A percentile compares a stretch with the other conserved stretches of the same genome.
phyloP scores from a whole-genome alignment of 2,797 vertebrate species.

The Lagocephalus sceleratus region DNA sequence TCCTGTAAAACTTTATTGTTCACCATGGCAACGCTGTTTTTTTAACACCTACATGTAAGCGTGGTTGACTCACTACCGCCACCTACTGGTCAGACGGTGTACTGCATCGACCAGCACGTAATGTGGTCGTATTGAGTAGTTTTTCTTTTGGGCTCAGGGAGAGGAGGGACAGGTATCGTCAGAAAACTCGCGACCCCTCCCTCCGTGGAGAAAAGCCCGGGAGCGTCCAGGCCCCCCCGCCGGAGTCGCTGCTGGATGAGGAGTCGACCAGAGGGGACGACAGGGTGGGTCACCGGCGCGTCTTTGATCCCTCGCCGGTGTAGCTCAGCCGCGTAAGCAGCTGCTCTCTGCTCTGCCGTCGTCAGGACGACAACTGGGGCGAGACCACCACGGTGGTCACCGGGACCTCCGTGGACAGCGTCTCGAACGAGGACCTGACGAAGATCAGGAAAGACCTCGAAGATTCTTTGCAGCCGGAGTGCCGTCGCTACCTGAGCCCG shows the following conservation, averaged over 20 bases:
- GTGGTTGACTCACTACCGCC: too few relatives aligned
- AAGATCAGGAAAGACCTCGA: slow-evolving; percentile 87
- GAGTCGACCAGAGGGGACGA: slow-evolving; percentile 90
- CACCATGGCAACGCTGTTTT: too few relatives aligned
- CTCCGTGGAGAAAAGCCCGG: slow-evolving; percentile 87
- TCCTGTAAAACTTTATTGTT: too few relatives aligned
- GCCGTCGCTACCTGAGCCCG: slow-evolving; percentile 80
- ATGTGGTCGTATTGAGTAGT: too few relatives aligned
- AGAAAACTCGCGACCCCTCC: slow-evolving; percentile 82
- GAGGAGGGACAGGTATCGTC: slow-evolving; percentile 85
- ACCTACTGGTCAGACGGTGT: too few relatives aligned
- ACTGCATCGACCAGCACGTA: too few relatives aligned
- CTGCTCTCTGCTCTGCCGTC: not conserved
- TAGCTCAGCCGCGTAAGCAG: not conserved
- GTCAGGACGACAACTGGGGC: slow-evolving; percentile 93
- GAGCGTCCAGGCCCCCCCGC: slow-evolving; percentile 87
- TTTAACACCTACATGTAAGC: too few relatives aligned
- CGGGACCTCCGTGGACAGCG: slow-evolving; percentile 88
- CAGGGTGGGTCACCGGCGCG: slow-evolving; percentile 80
- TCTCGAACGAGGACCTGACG: slow-evolving; percentile 89
- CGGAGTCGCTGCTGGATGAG: slow-evolving; percentile 84
- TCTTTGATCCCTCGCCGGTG: fast-evolving
- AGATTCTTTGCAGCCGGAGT: slow-evolving; percentile 81
- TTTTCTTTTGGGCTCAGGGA: slow-evolving; percentile 71
- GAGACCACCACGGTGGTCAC: slow-evolving; percentile 92